Evolutionary conservation across 2,888 invertebrate genomes (phyloP).

Genomic region (Thymelicus acteon): DNA sequence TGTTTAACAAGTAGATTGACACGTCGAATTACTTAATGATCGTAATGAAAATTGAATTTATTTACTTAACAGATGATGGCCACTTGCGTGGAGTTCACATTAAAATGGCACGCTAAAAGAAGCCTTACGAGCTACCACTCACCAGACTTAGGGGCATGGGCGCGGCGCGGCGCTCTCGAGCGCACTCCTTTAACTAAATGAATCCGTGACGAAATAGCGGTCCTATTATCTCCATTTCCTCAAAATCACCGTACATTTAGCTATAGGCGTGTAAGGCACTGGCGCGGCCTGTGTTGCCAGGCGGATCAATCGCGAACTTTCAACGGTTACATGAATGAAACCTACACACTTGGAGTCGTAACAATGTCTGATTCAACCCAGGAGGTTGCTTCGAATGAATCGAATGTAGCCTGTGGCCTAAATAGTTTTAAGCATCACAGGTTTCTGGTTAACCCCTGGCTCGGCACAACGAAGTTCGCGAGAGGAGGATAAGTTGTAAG

Average conservation of each 20-base stretch:
- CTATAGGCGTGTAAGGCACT: slow-evolving; percentile 59
- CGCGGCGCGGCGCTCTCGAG: slow-evolving; percentile 76
- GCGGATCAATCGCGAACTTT: slow-evolving; percentile 71
- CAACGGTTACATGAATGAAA: slow-evolving; percentile 79
- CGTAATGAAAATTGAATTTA: slow-evolving; percentile 3
- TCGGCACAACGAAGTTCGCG: slow-evolving; percentile 60
- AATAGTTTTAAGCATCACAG: slow-evolving; percentile 42
- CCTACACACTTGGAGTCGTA: slow-evolving; percentile 69
- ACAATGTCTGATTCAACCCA: slow-evolving; percentile 53
- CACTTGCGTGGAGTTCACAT: slow-evolving; percentile 60
- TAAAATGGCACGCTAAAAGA: slow-evolving; percentile 73
- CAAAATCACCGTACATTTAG: slow-evolving; percentile 68
- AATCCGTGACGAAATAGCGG: slow-evolving; percentile 73
- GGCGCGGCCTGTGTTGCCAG: slow-evolving; percentile 71
- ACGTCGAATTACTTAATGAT: background rate
- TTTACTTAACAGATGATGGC: slow-evolving; percentile 41
- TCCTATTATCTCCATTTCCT: slow-evolving; percentile 66
- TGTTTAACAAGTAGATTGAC: background rate
- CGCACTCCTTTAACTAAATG: slow-evolving; percentile 76
- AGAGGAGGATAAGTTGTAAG: slow-evolving; percentile 68
- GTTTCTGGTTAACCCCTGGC: slow-evolving; percentile 57
- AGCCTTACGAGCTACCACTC: slow-evolving; percentile 82
- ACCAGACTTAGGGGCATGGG: slow-evolving; percentile 82
- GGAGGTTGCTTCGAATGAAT: background rate
- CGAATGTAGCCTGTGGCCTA: slow-evolving; percentile 16